Conservation (phyloP, 30 jellyfish, hydroid and myxozoan species). For the Pseudorhiza aurosa region DNA sequence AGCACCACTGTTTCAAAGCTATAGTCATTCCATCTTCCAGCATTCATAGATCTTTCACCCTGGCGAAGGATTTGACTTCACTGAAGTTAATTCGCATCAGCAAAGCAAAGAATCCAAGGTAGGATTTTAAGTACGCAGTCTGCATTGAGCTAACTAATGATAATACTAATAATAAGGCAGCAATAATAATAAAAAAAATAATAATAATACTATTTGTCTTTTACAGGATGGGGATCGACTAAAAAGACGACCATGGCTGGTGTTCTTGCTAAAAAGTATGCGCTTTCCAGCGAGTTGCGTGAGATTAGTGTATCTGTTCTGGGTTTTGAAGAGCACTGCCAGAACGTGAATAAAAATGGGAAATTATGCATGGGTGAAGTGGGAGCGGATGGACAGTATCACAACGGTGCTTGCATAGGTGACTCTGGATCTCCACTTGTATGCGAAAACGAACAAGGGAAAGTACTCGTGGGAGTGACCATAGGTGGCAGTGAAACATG, state of each 20-base stretch:
- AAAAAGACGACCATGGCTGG: background rate
- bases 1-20: too few species aligned
- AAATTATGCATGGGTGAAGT: conserved; percentile 1
- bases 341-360: background rate
- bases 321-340: background rate
- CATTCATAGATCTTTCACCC: too few species aligned
- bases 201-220: too few species aligned
- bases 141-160: too few species aligned
- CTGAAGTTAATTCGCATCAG: too few species aligned
- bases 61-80: too few species aligned
- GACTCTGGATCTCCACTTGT: conserved; percentile 29
- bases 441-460: conserved; percentile 1
- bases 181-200: too few species aligned
- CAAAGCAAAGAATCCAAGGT: too few species aligned
- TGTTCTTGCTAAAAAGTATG: background rate
- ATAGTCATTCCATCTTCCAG: too few species aligned
- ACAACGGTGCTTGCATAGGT: conserved; percentile 29
- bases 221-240: conserved; percentile 10
- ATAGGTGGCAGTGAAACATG: conserved; percentile 9
- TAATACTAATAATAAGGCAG: too few species aligned
- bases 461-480: background rate
- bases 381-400: background rate
- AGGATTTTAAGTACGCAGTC: too few species aligned
- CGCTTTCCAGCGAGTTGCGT: background rate
- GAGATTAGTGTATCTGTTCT: conserved; percentile 2